Base-by-base conservation (phyloP, 2,113 vertebrate species). In the Dendrocopos noguchii region DNA sequence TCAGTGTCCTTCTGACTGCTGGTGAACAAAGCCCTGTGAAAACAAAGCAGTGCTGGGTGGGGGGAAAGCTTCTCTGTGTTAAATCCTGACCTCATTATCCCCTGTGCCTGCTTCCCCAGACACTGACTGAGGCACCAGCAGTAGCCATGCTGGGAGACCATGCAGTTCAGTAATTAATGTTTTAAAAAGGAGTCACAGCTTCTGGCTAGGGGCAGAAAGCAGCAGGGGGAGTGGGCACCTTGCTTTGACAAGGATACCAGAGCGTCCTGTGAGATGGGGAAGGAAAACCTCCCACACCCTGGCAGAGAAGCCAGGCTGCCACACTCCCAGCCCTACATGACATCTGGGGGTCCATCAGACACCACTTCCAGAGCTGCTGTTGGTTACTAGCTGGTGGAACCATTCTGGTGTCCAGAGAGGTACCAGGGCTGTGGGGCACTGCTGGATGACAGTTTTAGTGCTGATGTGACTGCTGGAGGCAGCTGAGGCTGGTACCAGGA, bases 271-370 rank as follows among this genome's bases (percentile, higher is more conserved):
- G 9, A 24, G 9, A 19, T 8, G 36, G 42, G 31, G 20, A 24
- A 61, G 33, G 33, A 61, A 61, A 61, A 34, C 14, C 14, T 61
- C 59, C 33, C 21, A 34, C n/a, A 33, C 21, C 9, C 7, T 24
- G 59, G 33, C 22, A 31, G 71, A 3, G 15, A 6, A 27, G 17
- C 17, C 53, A 3, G n/a, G 28, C n/a, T 61, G 47, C 36, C 28
- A 4, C 5, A 3, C 14, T 64, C 25, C 68, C 60, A 39, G 47
- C 33, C n/a, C 53, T 12, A 46, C 18, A 9, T 56, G 1, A 1
- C 22, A 2, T 18, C 76, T 11, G 9, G 15, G 46, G 11, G 5
- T 33, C 31, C 5, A 3, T 47, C 53, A 0, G 4, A 33, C 66
- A 31, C 53, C 42, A 5, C 20, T 57, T 24, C 83, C 60, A 27